Percentiles rank a stretch among this genome's conserved stretches.
These are phyloP conservation scores for Pontoporia blainvillei DNA, from an alignment of 2,113 vertebrate species.

Conservation along the genomic window DNA sequence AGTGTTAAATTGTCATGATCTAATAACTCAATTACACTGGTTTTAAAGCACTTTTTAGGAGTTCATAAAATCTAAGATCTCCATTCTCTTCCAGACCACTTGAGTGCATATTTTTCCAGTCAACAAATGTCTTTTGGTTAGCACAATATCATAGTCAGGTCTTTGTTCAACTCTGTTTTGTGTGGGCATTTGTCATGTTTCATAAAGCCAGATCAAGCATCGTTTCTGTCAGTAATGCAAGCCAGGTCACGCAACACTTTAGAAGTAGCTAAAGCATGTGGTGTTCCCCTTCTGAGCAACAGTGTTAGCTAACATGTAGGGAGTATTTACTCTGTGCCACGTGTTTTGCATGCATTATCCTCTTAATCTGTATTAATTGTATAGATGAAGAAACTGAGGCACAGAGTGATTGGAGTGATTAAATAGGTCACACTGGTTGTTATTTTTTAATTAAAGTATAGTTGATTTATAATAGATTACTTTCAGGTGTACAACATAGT, in stretches of 20 bases:
- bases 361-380: background rate
- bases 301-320: background rate
- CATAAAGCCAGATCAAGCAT: background rate
- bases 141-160: background rate
- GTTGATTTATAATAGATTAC: background rate
- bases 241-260: background rate
- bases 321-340: background rate
- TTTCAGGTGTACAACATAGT: background rate
- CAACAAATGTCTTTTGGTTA: background rate
- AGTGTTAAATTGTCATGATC: background rate
- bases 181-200: background rate
- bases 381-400: background rate
- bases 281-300: background rate
- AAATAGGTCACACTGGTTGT: background rate
- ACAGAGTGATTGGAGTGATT: background rate
- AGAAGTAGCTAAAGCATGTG: background rate
- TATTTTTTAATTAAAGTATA: background rate
- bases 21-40: background rate
- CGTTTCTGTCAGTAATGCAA: background rate
- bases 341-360: background rate
- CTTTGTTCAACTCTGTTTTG: background rate
- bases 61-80: background rate
- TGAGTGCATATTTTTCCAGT: background rate
- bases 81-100: background rate
- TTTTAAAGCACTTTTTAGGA: background rate